phyloP scores from a whole-genome alignment of 2,888 invertebrate genomes.

The Mayetiola destructor region DNA sequence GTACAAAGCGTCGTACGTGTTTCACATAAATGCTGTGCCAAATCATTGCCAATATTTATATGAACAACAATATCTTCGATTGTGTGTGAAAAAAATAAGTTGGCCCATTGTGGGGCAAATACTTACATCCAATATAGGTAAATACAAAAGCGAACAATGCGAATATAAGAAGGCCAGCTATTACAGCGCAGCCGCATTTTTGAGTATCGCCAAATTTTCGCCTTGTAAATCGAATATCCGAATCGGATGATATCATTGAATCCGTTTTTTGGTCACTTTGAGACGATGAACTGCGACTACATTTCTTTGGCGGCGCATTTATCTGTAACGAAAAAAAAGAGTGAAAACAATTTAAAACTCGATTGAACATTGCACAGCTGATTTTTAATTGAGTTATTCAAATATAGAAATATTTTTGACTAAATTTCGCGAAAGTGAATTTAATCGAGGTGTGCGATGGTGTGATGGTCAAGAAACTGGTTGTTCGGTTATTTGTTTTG shows the following conservation, averaged over 20 bases:
- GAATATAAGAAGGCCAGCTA: constrained; percentile 68
- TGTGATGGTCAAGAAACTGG: too few species aligned
- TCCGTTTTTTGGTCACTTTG: constrained; percentile 42
- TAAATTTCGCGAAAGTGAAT: not conserved
- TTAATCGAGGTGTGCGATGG: not conserved
- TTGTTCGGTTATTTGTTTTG: too few species aligned
- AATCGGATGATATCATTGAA: constrained; percentile 72
- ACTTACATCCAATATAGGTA: constrained; percentile 48
- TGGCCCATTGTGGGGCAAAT: not conserved
- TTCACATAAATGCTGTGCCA: too few species aligned
- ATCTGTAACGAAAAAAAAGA: constrained; percentile 10
- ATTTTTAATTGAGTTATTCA: not conserved
- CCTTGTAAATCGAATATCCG: constrained; percentile 76
- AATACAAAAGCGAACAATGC: constrained; percentile 55
- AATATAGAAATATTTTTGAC: not conserved
- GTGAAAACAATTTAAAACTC: not conserved
- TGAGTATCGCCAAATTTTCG: constrained; percentile 72
- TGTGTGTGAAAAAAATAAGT: not conserved
- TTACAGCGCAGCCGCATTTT: constrained; percentile 74
- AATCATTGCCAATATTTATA: too few species aligned
- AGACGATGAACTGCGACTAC: constrained; percentile 16
- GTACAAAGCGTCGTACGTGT: too few species aligned
- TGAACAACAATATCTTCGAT: too few species aligned
- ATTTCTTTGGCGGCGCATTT: constrained; percentile 24
- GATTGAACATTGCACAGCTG: not conserved